These are phyloP conservation scores for Bombus ignitus DNA, from an alignment of 1,140 invertebrate genomes.

Conservation along the genomic window DNA sequence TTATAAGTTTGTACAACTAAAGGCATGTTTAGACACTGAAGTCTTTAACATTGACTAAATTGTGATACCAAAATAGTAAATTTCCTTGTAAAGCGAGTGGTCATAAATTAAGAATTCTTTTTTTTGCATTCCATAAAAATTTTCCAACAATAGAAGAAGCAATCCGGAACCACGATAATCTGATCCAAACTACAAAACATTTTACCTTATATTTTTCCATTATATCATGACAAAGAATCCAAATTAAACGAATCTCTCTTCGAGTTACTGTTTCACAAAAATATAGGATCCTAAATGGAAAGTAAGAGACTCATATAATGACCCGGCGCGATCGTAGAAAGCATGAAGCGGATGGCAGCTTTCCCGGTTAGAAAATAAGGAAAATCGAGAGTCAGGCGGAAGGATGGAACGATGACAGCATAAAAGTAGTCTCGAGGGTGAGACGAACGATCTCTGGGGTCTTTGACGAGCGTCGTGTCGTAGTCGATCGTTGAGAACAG, in stretches of 20 bases:
- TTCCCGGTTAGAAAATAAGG: conserved; percentile 17
- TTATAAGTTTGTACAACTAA: too few relatives aligned
- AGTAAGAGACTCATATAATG: conserved; percentile 21
- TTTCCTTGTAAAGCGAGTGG: too few relatives aligned
- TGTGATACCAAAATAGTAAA: too few relatives aligned
- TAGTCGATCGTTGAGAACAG: conserved; percentile 7
- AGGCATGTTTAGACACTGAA: too few relatives aligned
- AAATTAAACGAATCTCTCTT: background rate
- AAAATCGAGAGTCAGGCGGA: conserved; percentile 8
- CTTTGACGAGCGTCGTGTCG: background rate
- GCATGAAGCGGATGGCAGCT: conserved; percentile 31
- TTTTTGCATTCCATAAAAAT: too few relatives aligned
- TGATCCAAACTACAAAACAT: too few relatives aligned
- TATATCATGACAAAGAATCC: background rate
- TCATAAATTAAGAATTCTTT: too few relatives aligned
- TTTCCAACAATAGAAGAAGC: too few relatives aligned
- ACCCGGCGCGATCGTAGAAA: conserved; percentile 32
- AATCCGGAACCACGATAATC: too few relatives aligned
- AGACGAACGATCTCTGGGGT: background rate
- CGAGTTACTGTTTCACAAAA: background rate
- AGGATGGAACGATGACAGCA: background rate
- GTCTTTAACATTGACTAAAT: too few relatives aligned
- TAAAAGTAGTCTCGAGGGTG: background rate
- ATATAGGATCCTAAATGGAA: conserved; percentile 9
- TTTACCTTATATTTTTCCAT: too few relatives aligned